phyloP scores from a whole-genome alignment of 2,888 invertebrate species.

The Aspidiotus rigidus region DNA sequence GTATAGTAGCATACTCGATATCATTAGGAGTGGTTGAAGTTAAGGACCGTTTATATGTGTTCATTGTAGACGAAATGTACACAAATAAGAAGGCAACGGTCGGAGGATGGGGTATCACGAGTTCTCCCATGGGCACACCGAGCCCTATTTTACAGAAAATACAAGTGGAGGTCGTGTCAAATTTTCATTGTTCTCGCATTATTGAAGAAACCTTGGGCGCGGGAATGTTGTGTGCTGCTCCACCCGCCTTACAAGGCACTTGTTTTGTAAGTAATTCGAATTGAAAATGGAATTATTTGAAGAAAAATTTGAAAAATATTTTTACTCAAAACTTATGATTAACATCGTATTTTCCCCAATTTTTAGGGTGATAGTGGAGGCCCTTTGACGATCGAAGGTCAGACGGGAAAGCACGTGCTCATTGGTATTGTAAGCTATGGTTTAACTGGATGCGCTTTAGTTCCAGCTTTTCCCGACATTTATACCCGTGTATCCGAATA shows the following conservation, averaged over 20 bases:
- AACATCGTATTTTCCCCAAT: background rate
- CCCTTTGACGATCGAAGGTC: conserved; percentile 40
- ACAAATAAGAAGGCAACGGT: conserved; percentile 41
- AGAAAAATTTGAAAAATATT: no score
- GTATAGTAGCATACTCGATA: no score
- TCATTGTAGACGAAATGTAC: conserved; percentile 40
- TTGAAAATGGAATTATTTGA: no score
- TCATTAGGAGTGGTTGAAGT: no score
- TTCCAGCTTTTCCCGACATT: conserved; percentile 43
- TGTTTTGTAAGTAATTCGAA: conserved; percentile 42
- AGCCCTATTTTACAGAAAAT: conserved; percentile 42
- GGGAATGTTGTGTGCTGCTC: conserved; percentile 43
- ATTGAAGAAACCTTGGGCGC: conserved; percentile 42
- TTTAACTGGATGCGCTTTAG: conserved; percentile 43
- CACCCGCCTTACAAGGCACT: conserved; percentile 42
- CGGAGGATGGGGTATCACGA: conserved; percentile 44
- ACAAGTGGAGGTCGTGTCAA: conserved; percentile 42
- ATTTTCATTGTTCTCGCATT: conserved; percentile 42
- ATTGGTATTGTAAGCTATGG: conserved; percentile 44
- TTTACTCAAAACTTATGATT: no score
- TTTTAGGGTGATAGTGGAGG: conserved; percentile 40
- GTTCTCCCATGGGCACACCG: conserved; percentile 42
- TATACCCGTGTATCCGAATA: conserved; percentile 43
- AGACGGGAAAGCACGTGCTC: conserved; percentile 40
- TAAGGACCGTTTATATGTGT: no score